Percentiles rank a stretch among this genome's conserved stretches.
Conservation (phyloP, 2,888 invertebrate genomes). For the Liposcelis brunnea region DNA sequence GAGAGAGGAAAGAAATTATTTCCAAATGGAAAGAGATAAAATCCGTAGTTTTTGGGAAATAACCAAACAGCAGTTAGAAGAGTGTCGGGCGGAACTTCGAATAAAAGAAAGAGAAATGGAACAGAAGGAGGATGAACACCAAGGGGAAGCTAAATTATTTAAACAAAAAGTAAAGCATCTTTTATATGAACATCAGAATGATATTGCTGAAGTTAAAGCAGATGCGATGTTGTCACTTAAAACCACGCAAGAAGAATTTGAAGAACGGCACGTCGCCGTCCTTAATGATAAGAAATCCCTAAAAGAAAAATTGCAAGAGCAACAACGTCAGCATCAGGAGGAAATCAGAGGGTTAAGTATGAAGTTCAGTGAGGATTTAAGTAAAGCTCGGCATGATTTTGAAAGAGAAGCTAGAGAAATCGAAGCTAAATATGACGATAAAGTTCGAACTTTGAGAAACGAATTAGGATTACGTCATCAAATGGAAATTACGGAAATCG, state of each 20-base stretch:
- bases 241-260: constrained; percentile 67
- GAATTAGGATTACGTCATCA: constrained; percentile 56
- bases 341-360: constrained; percentile 53
- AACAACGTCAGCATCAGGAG: constrained; percentile 50
- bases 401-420: constrained; percentile 48
- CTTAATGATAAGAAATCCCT: constrained; percentile 53
- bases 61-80: constrained; percentile 73
- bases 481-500: constrained; percentile 74
- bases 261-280: constrained; percentile 57
- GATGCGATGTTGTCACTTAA: constrained; percentile 68
- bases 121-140: constrained; percentile 71
- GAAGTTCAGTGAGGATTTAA: constrained; percentile 33
- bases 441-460: constrained; percentile 49
- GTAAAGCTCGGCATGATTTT: constrained; percentile 41
- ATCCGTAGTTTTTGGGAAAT: constrained; percentile 93
- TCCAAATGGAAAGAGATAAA: constrained; percentile 88
- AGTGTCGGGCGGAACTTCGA: constrained; percentile 53
- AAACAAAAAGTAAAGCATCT: constrained; percentile 88
- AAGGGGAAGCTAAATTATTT: constrained; percentile 70
- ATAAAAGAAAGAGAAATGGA: constrained; percentile 77
- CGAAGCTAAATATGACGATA: constrained; percentile 54
- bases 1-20: constrained; percentile 87
- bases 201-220: constrained; percentile 66
- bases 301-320: constrained; percentile 48
- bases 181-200: constrained; percentile 78